phyloP scores from a whole-genome alignment of 2,113 vertebrate species.

The Poecile atricapillus region DNA sequence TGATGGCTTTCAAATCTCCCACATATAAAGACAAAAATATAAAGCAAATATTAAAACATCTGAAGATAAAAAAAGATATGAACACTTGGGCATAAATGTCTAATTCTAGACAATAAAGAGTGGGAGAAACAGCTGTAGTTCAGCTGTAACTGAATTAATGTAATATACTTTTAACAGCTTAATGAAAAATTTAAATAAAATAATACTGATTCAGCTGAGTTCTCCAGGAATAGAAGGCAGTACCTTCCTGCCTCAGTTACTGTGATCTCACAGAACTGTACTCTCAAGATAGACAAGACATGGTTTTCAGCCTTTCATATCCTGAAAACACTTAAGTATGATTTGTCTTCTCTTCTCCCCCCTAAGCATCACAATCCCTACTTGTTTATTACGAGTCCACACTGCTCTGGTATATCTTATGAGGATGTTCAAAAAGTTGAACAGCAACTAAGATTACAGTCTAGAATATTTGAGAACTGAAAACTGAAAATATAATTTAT shows the following conservation, averaged over 20 bases:
- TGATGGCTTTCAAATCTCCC: neutral
- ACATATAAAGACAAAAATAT: neutral
- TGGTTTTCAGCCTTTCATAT: neutral
- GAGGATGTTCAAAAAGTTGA: neutral
- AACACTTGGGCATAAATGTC: neutral
- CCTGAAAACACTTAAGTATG: neutral
- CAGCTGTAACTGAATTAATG: neutral
- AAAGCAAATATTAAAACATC: neutral
- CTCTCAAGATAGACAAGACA: neutral
- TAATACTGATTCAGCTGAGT: neutral
- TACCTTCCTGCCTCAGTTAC: neutral
- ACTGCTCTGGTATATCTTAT: neutral
- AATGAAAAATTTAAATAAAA: neutral
- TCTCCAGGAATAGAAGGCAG: neutral
- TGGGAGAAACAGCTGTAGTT: neutral
- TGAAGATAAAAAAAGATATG: neutral
- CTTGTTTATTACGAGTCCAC: neutral
- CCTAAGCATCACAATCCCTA: neutral
- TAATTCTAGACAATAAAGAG: neutral
- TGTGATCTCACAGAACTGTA: neutral
- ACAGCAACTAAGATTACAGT: neutral
- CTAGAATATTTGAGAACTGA: neutral
- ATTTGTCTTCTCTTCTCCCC: neutral
- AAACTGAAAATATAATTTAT: neutral
- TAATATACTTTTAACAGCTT: neutral